Evolutionary conservation across 2,113 vertebrate species (phyloP), one percentile per base, ranked within the genome.

Genomic region (Channa maculata): DNA sequence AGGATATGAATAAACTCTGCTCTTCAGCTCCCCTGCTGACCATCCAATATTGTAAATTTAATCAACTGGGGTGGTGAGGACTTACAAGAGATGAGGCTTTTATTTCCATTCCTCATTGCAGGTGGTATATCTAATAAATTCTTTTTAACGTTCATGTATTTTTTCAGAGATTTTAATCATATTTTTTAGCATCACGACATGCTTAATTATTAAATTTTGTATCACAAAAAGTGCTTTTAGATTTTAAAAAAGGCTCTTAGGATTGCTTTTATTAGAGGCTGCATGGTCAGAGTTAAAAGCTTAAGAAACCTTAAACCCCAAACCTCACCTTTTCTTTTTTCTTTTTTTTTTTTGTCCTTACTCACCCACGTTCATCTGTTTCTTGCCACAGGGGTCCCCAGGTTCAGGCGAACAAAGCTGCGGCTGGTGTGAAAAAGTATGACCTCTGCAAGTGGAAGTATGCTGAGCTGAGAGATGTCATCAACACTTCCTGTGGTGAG

Each of bases 391-490:
- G 98, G 92, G 95, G 97, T 70, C 94, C 95, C 81, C 92, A 95
- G 88, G 97, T 99, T 54, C 97, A 97, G 94, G 97, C 98, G 15
- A 98, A 94, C n/a, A 99, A 99, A 93, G 96, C 95, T 45, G 96
- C 96, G 62, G 95, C 95, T 15, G 97, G 96, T 37, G 92, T 93
- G 78, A 99, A 98, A 92, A 99, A 99, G 84, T 94, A 97, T 8
- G 97, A 99, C 84, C 96, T 99, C 37, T 98, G 97, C 93, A 99
- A 98, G 84, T 99, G 98, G 98, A 99, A 99, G 83, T 99, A 99
- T 0, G 98, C 98, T 49, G 98, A 99, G 65, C 95, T 99, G 50
- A 95, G 98, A 1, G 98, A 99, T 65, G 97, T 97, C 88, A 99
- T 99, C 94, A 99, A 99, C 81, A 99, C 98, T 33, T 99, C 98